Percentiles rank a stretch among this genome's conserved stretches.
These are phyloP conservation scores for Montipora capricornis DNA, from an alignment of 64 coral and sea anemone species.

Conservation along the genomic window DNA sequence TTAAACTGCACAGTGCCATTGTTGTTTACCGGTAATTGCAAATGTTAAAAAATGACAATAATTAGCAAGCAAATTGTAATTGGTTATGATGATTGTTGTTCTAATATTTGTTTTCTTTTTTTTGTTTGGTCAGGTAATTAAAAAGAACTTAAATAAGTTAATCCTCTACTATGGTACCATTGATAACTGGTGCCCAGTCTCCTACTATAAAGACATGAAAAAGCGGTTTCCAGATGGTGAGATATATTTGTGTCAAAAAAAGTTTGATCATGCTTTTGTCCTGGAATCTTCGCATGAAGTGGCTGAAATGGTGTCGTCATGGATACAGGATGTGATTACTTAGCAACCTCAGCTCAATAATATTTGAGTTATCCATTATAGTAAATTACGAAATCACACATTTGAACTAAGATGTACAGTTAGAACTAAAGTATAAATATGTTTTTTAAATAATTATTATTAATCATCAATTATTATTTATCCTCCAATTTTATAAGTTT, in stretches of 20 bases:
- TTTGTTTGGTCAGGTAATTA: slow-evolving; percentile 67
- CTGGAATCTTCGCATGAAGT: slow-evolving; percentile 84
- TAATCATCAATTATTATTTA: no score
- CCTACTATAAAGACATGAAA: slow-evolving; percentile 88
- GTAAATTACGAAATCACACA: no score
- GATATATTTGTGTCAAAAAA: slow-evolving; percentile 88
- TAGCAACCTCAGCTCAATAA: background rate
- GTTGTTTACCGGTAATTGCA: no score
- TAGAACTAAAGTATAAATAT: no score
- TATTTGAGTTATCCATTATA: background rate
- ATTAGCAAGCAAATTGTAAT: no score
- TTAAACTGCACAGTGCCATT: no score
- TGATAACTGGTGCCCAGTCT: slow-evolving; percentile 89
- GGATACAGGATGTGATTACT: slow-evolving; percentile 44
- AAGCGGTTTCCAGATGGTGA: slow-evolving; percentile 83
- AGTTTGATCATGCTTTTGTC: slow-evolving; percentile 94
- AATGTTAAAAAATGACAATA: no score
- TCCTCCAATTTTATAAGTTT: no score
- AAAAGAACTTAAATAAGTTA: slow-evolving; percentile 77
- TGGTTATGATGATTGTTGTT: no score
- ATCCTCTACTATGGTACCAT: slow-evolving; percentile 93
- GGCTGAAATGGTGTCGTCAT: slow-evolving; percentile 79
- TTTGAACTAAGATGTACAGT: no score
- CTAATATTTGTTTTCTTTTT: background rate
- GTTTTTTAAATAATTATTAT: no score